Conservation (phyloP, 1,140 invertebrate genomes). For the Drosophila persimilis region DNA sequence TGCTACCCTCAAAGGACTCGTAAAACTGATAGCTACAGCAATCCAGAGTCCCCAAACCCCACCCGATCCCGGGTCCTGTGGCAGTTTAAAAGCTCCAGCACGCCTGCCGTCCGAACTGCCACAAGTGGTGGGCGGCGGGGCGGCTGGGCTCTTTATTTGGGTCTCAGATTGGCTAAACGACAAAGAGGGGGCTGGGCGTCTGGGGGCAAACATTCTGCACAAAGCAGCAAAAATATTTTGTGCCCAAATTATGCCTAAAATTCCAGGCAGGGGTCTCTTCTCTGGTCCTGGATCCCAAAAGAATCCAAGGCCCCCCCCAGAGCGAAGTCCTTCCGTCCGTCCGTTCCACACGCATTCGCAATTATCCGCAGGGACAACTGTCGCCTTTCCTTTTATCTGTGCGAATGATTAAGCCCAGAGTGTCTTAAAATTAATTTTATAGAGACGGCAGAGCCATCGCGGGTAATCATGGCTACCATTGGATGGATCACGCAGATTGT, state of each 20-base stretch:
- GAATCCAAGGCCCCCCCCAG: conserved; percentile 14
- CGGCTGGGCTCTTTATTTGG: conserved; percentile 2
- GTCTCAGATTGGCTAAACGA: conserved; percentile 9
- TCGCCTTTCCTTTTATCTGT: conserved; percentile 75
- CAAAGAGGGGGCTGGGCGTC: not conserved
- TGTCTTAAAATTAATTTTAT: conserved; percentile 80
- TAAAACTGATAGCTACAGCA: conserved; percentile 69
- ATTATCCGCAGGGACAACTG: conserved; percentile 76
- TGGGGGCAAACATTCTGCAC: conserved; percentile 53
- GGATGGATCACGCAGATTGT: conserved; percentile 40
- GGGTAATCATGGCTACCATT: conserved; percentile 27
- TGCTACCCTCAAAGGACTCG: conserved; percentile 70
- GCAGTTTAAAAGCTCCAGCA: conserved; percentile 69
- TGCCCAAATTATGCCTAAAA: conserved; percentile 75
- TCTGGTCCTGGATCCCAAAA: not conserved
- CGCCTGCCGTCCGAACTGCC: conserved; percentile 64
- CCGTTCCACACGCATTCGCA: conserved; percentile 67
- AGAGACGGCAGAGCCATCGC: conserved; percentile 28
- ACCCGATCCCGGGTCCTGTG: conserved; percentile 14
- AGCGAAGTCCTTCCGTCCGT: conserved; percentile 30
- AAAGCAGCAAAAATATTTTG: conserved; percentile 67
- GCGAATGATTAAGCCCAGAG: conserved; percentile 72
- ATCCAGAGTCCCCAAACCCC: conserved; percentile 1
- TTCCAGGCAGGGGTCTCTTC: conserved; percentile 12
- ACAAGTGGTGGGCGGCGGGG: conserved; percentile 55